phyloP scores from a whole-genome alignment of 2,797 vertebrate genomes.

The Brotula barbata region DNA sequence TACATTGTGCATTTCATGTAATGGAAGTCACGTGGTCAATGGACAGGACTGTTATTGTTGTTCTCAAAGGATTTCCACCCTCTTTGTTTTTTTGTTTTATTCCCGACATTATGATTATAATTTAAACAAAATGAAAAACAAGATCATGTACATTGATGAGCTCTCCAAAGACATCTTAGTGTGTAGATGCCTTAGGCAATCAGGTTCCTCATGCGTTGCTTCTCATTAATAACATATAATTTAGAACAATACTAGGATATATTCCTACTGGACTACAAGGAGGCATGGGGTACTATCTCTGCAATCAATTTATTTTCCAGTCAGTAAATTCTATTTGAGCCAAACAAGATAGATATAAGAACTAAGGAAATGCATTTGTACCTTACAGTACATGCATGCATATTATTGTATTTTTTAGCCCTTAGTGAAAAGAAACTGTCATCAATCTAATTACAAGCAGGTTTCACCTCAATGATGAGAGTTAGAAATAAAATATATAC shows the following conservation, averaged over 20 bases:
- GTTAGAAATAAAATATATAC: slow-evolving; percentile 12
- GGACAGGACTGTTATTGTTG: slow-evolving; percentile 13
- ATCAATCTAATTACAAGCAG: background rate
- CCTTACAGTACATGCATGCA: background rate
- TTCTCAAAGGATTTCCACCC: background rate
- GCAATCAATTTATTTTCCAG: slow-evolving; percentile 3
- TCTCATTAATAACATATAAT: slow-evolving; percentile 51
- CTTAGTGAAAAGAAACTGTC: too few species aligned
- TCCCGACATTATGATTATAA: too few species aligned
- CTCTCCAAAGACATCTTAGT: slow-evolving; percentile 30
- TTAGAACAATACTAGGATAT: slow-evolving; percentile 28
- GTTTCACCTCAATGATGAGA: background rate
- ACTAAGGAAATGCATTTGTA: slow-evolving; percentile 11
- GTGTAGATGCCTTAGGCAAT: slow-evolving; percentile 35
- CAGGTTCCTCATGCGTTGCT: slow-evolving; percentile 30
- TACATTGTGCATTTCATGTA: slow-evolving; percentile 11
- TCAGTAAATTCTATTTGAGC: slow-evolving; percentile 12
- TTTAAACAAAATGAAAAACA: background rate
- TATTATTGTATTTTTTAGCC: too few species aligned
- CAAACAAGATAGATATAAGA: slow-evolving; percentile 11
- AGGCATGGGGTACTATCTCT: slow-evolving; percentile 9
- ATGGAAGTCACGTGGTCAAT: slow-evolving; percentile 31
- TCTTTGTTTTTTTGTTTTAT: too few species aligned
- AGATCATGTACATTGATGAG: slow-evolving; percentile 26
- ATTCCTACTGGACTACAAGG: slow-evolving; percentile 20